Evolutionary conservation across 1,140 invertebrate genomes (phyloP).

Genomic region (Camponotus floridanus): DNA sequence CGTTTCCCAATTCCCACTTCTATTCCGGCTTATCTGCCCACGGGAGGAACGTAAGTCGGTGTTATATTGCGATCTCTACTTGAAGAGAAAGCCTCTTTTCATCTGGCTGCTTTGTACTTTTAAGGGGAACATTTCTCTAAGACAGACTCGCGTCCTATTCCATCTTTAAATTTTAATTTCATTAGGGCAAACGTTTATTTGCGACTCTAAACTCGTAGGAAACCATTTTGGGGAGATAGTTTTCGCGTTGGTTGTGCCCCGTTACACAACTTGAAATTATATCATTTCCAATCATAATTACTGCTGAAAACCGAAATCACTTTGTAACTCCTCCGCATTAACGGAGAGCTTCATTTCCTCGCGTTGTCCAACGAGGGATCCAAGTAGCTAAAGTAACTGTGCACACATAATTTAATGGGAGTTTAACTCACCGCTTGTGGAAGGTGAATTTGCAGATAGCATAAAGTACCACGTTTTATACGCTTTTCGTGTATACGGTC

Average conservation of each 20-base stretch:
- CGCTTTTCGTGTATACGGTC: constrained; percentile 5
- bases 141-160: not conserved
- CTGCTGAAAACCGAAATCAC: constrained; percentile 52
- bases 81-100: constrained; percentile 64
- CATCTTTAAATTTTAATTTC: constrained; percentile 4
- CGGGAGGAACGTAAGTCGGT: constrained; percentile 60
- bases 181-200: not conserved
- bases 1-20: constrained; percentile 61
- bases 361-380: constrained; percentile 65
- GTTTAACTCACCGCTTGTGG: constrained; percentile 63
- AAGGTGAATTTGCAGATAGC: constrained; percentile 62
- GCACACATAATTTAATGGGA: constrained; percentile 71
- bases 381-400: constrained; percentile 71
- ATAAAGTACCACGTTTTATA: constrained; percentile 54
- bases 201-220: not conserved
- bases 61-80: constrained; percentile 68
- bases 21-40: constrained; percentile 68
- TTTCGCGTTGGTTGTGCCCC: not conserved
- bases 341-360: constrained; percentile 61
- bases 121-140: not conserved
- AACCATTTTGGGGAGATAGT: not conserved
- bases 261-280: constrained; percentile 22
- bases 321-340: constrained; percentile 67
- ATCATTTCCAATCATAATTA: constrained; percentile 51
- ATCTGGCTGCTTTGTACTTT: constrained; percentile 17